Evolutionary conservation across 2,797 vertebrate genomes (phyloP), one percentile per base, ranked within the genome.

Genomic region (Buphagus erythrorhynchus): DNA sequence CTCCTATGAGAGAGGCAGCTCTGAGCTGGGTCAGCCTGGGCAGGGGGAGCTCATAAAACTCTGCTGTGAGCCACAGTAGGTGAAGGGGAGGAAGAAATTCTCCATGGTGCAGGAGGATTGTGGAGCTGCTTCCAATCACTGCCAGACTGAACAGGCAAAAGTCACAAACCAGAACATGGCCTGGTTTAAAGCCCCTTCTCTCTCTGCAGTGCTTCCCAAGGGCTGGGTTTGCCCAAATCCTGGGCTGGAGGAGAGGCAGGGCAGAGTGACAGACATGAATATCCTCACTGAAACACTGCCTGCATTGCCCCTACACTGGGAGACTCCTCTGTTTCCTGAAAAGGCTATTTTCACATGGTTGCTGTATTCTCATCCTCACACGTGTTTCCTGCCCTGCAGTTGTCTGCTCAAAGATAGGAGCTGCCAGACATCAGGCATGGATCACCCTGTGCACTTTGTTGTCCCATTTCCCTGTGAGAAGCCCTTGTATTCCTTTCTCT

Each of bases 1-100:
- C 35, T 86, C 52, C 80, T 40, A 8, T 0, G 1, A 90, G 49
- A 0, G 1, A 94, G 57, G 81, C 85, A 55, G 58, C 62, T 42
- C 77, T 8, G 10, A 88, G 69, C 85, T 88, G 82, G 59, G 49
- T 54, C 88, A 78, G 69, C 71, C 77, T 59, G 67, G 45, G 43
- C 74, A 86, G 84, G 54, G 43, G 2, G 5, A 81, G 76, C 91
- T 97, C 20, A 0, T 88, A 93, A 94, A 97, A 86, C 45, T 91
- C 77, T 73, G 46, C 79, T 72, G 46, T 0, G 9, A 82, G 35
- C 54, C 42, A 24, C 7, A 1, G 9, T 10, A 74, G 63, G 51
- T 59, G 43, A 69, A 67, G 13, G 48, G 33, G 29, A 75, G 21
- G 29, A 84, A 31, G 33, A 82, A 88, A 88, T 9, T 31, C 43